Evolutionary conservation across 2,888 invertebrate genomes (phyloP).

Genomic region (Boloria euphrosyne): DNA sequence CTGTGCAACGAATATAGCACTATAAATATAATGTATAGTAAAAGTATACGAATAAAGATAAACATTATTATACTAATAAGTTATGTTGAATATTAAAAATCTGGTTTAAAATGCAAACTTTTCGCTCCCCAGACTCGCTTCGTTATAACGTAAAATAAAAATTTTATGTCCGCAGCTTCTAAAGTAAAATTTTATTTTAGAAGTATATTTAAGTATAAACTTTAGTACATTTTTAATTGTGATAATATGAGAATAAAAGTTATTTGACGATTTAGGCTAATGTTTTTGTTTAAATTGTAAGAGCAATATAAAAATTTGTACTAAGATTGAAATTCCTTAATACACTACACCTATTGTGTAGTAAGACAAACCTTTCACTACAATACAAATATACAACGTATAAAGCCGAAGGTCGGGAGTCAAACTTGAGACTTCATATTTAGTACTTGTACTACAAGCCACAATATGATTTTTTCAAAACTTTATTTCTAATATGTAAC

Average conservation of each 20-base stretch:
- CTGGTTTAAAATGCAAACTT: constrained; percentile 19
- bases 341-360: too few species aligned
- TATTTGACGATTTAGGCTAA: constrained; percentile 1
- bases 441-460: too few species aligned
- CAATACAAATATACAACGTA: too few species aligned
- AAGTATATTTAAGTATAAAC: constrained; percentile 2
- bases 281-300: too few species aligned
- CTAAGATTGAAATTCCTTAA: too few species aligned
- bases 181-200: background rate
- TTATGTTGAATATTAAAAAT: constrained; percentile 16
- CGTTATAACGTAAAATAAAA: constrained; percentile 1
- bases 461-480: too few species aligned
- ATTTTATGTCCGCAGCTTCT: constrained; percentile 8
- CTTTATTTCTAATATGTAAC: too few species aligned
- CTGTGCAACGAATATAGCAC: background rate
- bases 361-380: too few species aligned
- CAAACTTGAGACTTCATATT: too few species aligned
- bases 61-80: constrained; percentile 3
- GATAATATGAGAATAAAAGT: constrained; percentile 10
- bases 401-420: too few species aligned
- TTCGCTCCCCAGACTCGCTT: constrained; percentile 12
- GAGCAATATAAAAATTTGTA: too few species aligned
- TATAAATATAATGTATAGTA: background rate
- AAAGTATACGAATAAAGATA: constrained; percentile 11
- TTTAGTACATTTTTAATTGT: background rate